Base-by-base conservation (phyloP, 2,797 vertebrate genomes). In the Gorsachius magnificus region DNA sequence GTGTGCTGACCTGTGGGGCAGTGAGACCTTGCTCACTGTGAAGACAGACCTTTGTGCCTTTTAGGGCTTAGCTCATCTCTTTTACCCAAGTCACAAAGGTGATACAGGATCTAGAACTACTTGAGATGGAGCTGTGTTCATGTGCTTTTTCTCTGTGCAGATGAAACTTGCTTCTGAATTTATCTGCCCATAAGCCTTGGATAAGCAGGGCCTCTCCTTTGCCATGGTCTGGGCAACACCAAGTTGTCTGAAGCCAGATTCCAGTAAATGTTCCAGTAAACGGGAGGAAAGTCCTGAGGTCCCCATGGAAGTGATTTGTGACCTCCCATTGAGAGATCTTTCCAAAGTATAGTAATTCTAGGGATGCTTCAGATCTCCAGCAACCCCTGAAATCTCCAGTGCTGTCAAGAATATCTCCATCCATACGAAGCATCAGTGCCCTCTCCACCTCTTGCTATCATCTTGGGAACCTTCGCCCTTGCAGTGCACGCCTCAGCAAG, bases 351-450 rank as follows among this genome's bases (percentile, higher is more conserved):
- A 36, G 31, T 57, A 43, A 25, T 65, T 83, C 11, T 15, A 53
- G 43, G 46, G 16, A 28, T 77, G 43, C 21, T 70, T 8, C 12
- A 51, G 33, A 58, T 69, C 19, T 9, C 14, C 35, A 71, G 35
- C 6, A 88, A 15, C 6, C 6, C 26, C 28, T 81, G 53, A 60
- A 80, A n/a, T 64, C 26, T 78, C 33, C 22, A 31, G 28, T 25
- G 33, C 33, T 63, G 12, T 45, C 83, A 51, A 60, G 56, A 80
- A 2, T 48, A 15, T 46, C 29, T 72, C 54, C 60, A 57, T 41
- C 20, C 5, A 0, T 48, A 33, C 0, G 3, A 77, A 93, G 26
- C 7, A 26, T 53, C 31, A 0, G 1, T 80, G 35, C 46, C 16
- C 21, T 83, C 25, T 68, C 13, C 10, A 18, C 4, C 24, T 76